Conservation (phyloP, 2,113 vertebrate species). For the Numida meleagris region DNA sequence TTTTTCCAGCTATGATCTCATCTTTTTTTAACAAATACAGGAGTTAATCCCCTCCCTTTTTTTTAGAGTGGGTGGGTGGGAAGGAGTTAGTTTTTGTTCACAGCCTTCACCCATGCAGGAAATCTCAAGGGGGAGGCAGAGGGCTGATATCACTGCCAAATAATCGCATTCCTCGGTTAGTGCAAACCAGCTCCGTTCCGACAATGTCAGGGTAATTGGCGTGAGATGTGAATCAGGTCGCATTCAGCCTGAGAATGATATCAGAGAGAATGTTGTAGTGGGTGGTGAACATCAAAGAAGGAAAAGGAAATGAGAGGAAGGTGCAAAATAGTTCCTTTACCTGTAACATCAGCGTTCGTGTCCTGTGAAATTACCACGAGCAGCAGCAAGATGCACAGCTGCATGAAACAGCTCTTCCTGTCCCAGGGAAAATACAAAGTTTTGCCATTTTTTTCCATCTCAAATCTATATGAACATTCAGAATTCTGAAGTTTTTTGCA, state of each 20-base stretch:
- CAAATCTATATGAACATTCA: neutral
- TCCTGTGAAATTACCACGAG: slow-evolving; percentile 59
- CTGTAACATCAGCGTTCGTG: slow-evolving; percentile 31
- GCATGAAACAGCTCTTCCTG: neutral
- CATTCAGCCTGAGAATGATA: slow-evolving; percentile 15
- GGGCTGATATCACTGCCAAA: neutral
- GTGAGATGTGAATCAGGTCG: slow-evolving; percentile 28
- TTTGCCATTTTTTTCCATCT: neutral
- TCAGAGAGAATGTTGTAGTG: slow-evolving; percentile 34
- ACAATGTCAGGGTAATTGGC: slow-evolving; percentile 53
- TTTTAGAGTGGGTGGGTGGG: neutral
- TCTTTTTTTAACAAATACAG: neutral
- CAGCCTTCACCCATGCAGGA: neutral
- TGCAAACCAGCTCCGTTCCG: slow-evolving; percentile 37
- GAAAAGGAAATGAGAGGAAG: slow-evolving; percentile 42
- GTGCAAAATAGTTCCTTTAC: slow-evolving; percentile 38
- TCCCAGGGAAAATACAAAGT: slow-evolving; percentile 10
- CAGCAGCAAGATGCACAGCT: neutral
- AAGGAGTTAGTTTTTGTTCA: neutral
- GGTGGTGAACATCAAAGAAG: slow-evolving; percentile 46
- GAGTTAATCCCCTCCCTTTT: neutral
- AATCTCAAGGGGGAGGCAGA: neutral
- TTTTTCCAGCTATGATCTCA: neutral
- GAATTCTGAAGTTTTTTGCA: neutral
- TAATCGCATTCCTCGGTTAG: slow-evolving; percentile 26